Conservation (phyloP, 2,113 vertebrate species). For the Glaucidium brasilianum region DNA sequence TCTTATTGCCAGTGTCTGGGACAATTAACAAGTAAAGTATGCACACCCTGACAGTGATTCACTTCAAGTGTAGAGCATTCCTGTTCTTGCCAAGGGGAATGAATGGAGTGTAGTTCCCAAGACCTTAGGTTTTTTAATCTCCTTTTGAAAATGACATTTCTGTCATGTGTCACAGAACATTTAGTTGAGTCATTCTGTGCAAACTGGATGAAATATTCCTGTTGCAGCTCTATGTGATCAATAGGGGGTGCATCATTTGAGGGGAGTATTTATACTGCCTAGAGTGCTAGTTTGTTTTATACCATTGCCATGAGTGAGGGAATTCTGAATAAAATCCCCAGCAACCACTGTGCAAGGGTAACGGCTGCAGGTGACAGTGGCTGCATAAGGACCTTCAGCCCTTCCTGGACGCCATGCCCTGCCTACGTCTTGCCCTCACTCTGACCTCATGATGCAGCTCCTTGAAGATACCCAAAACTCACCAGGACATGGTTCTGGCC, state of each 20-base stretch:
- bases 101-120: not conserved
- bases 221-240: not conserved
- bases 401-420: not conserved
- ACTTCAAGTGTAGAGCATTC: not conserved
- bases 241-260: accelerated
- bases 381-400: not conserved
- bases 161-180: not conserved
- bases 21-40: not conserved
- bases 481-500: too few species aligned
- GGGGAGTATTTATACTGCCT: not conserved
- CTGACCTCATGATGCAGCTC: not conserved
- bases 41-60: not conserved
- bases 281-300: not conserved
- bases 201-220: not conserved
- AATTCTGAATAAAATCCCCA: not conserved
- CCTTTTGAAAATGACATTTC: not conserved
- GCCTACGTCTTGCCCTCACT: accelerated
- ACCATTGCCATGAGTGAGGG: not conserved
- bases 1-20: not conserved
- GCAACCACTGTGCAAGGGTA: not conserved
- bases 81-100: not conserved
- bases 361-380: not conserved
- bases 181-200: not conserved
- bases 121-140: not conserved
- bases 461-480: not conserved